A percentile compares a stretch with the other conserved stretches of the same genome.
Conservation (phyloP, 2,113 vertebrate genomes). For the Oncorhynchus keta region DNA sequence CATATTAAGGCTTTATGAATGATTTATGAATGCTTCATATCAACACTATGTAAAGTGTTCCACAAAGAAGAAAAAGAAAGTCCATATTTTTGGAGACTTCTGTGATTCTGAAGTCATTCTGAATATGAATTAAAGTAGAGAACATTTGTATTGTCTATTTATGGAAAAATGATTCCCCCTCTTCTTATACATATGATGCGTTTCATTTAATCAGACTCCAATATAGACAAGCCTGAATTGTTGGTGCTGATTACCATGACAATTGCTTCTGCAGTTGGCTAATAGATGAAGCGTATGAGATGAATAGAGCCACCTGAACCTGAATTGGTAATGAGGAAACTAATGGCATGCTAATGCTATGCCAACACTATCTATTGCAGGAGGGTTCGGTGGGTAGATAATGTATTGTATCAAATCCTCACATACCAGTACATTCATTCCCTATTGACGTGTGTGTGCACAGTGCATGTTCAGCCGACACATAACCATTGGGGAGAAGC, state of each 20-base stretch:
- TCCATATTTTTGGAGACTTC: too few relatives aligned
- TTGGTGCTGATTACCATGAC: constrained; percentile 47
- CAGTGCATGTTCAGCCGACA: neutral
- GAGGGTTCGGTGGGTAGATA: neutral
- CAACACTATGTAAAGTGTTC: neutral
- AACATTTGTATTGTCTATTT: neutral
- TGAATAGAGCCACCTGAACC: constrained; percentile 48
- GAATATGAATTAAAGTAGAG: too few relatives aligned
- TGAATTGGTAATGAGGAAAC: constrained; percentile 43
- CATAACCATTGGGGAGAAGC: constrained; percentile 9
- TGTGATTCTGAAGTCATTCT: too few relatives aligned
- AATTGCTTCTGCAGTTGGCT: constrained; percentile 45
- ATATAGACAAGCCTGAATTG: constrained; percentile 41
- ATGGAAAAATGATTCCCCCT: neutral
- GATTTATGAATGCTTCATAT: too few relatives aligned
- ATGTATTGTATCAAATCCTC: neutral
- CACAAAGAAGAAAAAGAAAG: neutral
- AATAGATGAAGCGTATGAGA: constrained; percentile 48
- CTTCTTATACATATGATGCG: neutral
- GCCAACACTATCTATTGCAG: neutral
- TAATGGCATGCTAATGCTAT: constrained; percentile 23
- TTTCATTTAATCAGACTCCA: neutral
- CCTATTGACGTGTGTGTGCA: neutral
- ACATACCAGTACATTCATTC: neutral
- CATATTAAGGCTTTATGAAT: too few relatives aligned